phyloP scores from a whole-genome alignment of 2,797 vertebrate species.

The Simalia tracyae region DNA sequence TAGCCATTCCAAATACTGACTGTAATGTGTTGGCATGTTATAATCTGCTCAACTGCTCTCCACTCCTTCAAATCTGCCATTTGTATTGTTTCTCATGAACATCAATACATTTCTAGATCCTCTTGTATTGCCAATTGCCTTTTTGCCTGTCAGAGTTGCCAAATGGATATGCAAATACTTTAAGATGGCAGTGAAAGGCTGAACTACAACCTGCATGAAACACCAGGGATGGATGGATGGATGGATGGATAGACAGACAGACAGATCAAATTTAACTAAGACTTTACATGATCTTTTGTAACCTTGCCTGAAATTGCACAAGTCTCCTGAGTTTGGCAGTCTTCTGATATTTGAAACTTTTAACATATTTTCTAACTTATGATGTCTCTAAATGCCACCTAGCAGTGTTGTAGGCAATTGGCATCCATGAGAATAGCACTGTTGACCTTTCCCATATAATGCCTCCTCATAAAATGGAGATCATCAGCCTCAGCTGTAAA shows the following conservation, averaged over 20 bases:
- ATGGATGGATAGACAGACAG: too few relatives aligned
- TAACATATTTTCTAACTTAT: not conserved
- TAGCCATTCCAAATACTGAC: not conserved
- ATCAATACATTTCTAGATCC: not conserved
- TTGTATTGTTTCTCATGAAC: not conserved
- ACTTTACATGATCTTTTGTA: not conserved
- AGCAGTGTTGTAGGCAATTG: not conserved
- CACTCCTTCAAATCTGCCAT: not conserved
- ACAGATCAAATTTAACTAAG: too few relatives aligned
- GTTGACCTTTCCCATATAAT: not conserved
- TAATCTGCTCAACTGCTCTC: not conserved
- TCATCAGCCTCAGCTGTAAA: not conserved
- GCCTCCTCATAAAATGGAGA: not conserved
- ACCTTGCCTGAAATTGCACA: not conserved
- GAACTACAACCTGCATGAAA: not conserved
- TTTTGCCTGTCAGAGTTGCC: not conserved
- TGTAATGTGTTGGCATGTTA: not conserved
- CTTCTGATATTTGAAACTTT: not conserved
- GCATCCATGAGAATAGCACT: not conserved
- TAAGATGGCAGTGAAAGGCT: not conserved
- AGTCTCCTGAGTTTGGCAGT: not conserved
- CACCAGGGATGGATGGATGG: not conserved
- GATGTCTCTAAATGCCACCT: not conserved
- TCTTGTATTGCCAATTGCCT: not conserved
- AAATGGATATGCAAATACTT: not conserved